Evolutionary conservation across 2,888 invertebrate species (phyloP).

Genomic region (Thymelicus lineola): DNA sequence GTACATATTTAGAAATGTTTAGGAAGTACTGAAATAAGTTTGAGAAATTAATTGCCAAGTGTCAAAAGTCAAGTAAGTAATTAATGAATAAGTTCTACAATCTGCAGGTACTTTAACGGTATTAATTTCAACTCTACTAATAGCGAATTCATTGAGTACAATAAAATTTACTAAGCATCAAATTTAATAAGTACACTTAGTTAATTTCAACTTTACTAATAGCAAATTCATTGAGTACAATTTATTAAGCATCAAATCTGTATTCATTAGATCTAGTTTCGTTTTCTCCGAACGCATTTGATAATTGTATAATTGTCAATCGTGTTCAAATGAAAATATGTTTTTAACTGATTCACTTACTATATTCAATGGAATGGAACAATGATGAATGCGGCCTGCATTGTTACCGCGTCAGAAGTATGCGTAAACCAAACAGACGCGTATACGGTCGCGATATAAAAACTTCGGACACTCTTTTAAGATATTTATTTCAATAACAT

Average conservation of each 20-base stretch:
- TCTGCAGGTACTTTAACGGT: no score
- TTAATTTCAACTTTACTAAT: neutral
- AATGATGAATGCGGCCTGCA: constrained; percentile 53
- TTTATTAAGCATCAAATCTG: neutral
- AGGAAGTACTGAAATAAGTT: no score
- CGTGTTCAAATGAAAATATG: constrained; percentile 15
- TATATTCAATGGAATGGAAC: constrained; percentile 46
- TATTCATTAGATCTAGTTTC: constrained; percentile 9
- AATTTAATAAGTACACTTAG: neutral
- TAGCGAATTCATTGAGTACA: neutral
- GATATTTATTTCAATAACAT: no score
- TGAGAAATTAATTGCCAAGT: no score
- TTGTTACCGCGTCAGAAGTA: constrained; percentile 16
- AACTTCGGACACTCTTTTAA: constrained; percentile 1
- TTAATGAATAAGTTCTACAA: no score
- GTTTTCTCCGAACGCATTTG: constrained; percentile 24
- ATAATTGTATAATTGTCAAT: constrained; percentile 34
- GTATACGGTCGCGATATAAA: neutral
- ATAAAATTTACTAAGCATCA: no score
- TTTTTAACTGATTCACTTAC: constrained; percentile 34
- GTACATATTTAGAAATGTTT: no score
- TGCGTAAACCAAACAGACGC: constrained; percentile 24
- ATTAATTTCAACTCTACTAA: neutral
- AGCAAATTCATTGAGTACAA: neutral
- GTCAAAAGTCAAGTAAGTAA: no score